These are phyloP conservation scores for Eutrigla gurnardus DNA, from an alignment of 2,797 vertebrate species.

Conservation along the genomic window DNA sequence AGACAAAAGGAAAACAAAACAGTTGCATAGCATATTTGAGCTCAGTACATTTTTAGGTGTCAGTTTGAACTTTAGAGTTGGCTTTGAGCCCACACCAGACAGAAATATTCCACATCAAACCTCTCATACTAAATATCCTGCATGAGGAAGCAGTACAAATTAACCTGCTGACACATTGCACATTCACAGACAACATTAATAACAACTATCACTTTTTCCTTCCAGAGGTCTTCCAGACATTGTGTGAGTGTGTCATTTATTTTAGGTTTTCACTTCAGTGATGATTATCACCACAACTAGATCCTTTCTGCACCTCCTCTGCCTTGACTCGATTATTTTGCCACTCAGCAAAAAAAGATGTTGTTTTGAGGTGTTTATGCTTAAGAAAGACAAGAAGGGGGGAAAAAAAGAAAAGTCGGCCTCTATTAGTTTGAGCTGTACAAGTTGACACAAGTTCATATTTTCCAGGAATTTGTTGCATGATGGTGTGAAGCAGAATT, in stretches of 20 bases:
- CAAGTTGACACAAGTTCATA: constrained; percentile 86
- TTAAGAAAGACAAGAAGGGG: constrained; percentile 60
- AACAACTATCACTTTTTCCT: constrained; percentile 53
- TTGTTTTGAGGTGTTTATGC: constrained; percentile 79
- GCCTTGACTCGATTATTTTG: constrained; percentile 27
- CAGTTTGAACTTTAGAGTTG: not conserved
- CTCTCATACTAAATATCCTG: not conserved
- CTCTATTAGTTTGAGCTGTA: constrained; percentile 77
- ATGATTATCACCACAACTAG: constrained; percentile 28
- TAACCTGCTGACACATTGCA: constrained; percentile 16
- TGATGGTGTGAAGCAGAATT: constrained; percentile 51
- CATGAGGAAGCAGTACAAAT: constrained; percentile 7
- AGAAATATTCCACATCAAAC: constrained; percentile 11
- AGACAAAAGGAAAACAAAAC: too few relatives aligned
- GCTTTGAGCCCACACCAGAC: not conserved
- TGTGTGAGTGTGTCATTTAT: constrained; percentile 40
- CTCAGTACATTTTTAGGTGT: not conserved
- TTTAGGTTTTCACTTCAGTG: constrained; percentile 27
- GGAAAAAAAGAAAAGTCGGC: too few relatives aligned
- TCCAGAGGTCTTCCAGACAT: constrained; percentile 30
- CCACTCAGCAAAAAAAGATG: constrained; percentile 66
- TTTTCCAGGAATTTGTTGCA: constrained; percentile 86
- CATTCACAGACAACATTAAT: constrained; percentile 44
- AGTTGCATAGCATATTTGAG: not conserved
- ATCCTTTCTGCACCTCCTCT: constrained; percentile 38